These are phyloP conservation scores for Scomber japonicus DNA, from an alignment of 2,113 vertebrate species.

Conservation along the genomic window DNA sequence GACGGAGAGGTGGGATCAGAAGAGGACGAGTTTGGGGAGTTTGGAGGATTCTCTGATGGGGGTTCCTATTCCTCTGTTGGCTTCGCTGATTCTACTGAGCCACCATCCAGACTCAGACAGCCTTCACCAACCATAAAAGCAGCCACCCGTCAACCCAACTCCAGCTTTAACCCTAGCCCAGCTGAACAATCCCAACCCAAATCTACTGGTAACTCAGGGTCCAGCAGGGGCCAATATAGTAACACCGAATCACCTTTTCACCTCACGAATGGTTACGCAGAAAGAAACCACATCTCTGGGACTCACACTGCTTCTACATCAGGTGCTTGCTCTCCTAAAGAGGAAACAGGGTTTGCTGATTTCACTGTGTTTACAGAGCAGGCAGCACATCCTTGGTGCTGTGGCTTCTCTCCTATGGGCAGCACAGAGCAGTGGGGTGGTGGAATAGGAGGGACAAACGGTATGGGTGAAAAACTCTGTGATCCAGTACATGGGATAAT, in stretches of 20 bases:
- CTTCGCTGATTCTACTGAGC: conserved; percentile 85
- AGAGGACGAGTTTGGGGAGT: conserved; percentile 93
- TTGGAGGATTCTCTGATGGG: conserved; percentile 88
- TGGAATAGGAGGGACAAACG: conserved; percentile 53
- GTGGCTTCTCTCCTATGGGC: conserved; percentile 58
- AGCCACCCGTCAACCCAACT: conserved; percentile 83
- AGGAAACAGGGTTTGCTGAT: conserved; percentile 88
- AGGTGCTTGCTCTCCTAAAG: conserved; percentile 70
- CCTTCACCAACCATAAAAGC: conserved; percentile 80
- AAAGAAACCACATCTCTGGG: conserved; percentile 53
- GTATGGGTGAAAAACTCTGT: conserved; percentile 37
- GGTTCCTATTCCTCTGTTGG: conserved; percentile 81
- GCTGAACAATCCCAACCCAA: conserved; percentile 76
- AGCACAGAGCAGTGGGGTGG: conserved; percentile 72
- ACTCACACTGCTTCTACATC: conserved; percentile 70
- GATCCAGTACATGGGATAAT: conserved; percentile 36
- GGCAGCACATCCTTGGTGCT: conserved; percentile 70
- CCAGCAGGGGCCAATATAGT: conserved; percentile 56
- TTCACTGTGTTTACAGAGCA: conserved; percentile 88
- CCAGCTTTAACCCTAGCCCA: conserved; percentile 57
- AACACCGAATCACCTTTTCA: conserved; percentile 71
- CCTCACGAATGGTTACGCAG: conserved; percentile 89
- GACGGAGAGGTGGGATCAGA: conserved; percentile 80
- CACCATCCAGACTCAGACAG: conserved; percentile 75
- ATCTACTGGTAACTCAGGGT: conserved; percentile 63